Conservation (phyloP, 1,140 invertebrate genomes). For the Aphidius ervi region DNA sequence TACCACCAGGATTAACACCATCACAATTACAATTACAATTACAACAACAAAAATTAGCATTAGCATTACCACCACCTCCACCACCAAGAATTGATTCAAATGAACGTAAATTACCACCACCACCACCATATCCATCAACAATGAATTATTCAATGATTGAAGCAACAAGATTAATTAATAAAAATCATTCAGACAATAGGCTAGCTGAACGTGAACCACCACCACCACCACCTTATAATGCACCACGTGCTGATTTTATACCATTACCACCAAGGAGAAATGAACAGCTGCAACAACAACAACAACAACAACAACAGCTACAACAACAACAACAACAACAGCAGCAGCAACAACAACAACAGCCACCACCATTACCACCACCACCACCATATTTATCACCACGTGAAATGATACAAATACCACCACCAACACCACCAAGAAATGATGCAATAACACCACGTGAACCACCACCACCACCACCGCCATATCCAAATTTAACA, state of each 20-base stretch:
- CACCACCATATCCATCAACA: constrained; percentile 41
- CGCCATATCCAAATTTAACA: constrained; percentile 57
- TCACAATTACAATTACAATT: no score
- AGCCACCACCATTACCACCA: constrained; percentile 44
- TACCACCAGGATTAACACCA: no score
- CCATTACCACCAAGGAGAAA: constrained; percentile 39
- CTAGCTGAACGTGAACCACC: constrained; percentile 33
- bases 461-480: constrained; percentile 52
- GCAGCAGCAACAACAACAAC: constrained; percentile 39
- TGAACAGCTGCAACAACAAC: constrained; percentile 41
- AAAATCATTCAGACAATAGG: constrained; percentile 22
- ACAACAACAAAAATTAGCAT: no score
- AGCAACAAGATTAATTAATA: constrained; percentile 23
- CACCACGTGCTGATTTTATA: constrained; percentile 37
- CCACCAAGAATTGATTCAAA: constrained; percentile 62
- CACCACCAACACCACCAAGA: constrained; percentile 48
- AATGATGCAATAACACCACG: constrained; percentile 48
- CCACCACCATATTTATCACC: constrained; percentile 42
- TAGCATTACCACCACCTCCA: constrained; percentile 50
- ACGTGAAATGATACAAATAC: constrained; percentile 44
- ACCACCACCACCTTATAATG: constrained; percentile 42
- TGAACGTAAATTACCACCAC: constrained; percentile 47
- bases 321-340: constrained; percentile 43
- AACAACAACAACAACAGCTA: constrained; percentile 39
- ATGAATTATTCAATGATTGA: constrained; percentile 37